Base-by-base conservation (phyloP, 2,113 vertebrate species). In the Cyrtonyx montezumae region DNA sequence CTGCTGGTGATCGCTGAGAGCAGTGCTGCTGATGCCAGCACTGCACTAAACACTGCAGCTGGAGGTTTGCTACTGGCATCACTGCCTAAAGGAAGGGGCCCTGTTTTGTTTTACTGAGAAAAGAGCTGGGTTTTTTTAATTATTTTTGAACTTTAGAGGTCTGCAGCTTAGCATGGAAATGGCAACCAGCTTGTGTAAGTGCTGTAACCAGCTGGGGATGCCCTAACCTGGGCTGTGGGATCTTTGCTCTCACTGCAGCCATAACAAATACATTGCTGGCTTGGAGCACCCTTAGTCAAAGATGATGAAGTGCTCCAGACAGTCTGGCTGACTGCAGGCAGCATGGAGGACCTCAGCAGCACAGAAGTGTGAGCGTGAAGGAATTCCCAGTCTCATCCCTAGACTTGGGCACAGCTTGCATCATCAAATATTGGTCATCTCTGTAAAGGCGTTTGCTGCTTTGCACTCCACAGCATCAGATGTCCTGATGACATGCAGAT, bases 51-150 rank as follows among this genome's bases (percentile, higher is more conserved):
- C 7, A 19, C 45, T 49, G 40, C 76, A 45, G 79, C 42, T 59
- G 63, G 48, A 82, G 83, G 23, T 90, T 81, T 94, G 84, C 48
- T 36, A 69, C 84, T 81, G 69, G 48, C 93, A 83, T 95, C 88
- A 88, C 87, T 95, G 92, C 45, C 56, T 76, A 25, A 46, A 84
- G 81, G 63, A 81, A 95, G 90, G 43, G 1, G 7, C 90, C 58
- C 42, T 79, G 37, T 30, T 46, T 22, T 67, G n/a, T 58, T 90
- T 75, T 48, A n/a, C 48, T 40, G 51, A 74, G 61, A 17, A 36
- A 48, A 79, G 34, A 70, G 34, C 22, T 18, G 13, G 2, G 10
- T 32, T 56, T 56, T 30, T n/a, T 53, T 56, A 20, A 32, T 56
- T 32, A 11, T 9, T 80, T 17, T 14, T 11, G 0, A 20, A 6